A percentile compares a stretch with the other conserved stretches of the same genome.
Evolutionary conservation across 2,113 vertebrate species (phyloP).

Genomic region (Erythrocercus mccallii): DNA sequence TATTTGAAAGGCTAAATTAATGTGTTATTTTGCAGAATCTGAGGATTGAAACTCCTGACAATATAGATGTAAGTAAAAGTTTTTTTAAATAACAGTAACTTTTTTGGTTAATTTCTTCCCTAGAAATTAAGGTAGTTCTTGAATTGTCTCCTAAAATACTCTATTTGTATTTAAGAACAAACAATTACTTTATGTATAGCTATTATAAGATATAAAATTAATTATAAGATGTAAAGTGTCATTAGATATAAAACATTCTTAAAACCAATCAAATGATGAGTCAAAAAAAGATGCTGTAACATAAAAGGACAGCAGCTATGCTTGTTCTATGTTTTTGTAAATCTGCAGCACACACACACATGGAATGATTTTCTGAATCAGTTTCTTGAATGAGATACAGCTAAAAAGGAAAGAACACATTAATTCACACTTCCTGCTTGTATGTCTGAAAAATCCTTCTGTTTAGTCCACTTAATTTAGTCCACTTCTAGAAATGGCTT

Average conservation of each 20-base stretch:
- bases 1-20: background rate
- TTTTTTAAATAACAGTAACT: background rate
- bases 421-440: background rate
- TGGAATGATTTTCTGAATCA: background rate
- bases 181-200: background rate
- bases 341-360: background rate
- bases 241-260: background rate
- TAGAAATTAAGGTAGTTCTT: background rate
- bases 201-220: background rate
- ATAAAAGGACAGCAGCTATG: background rate
- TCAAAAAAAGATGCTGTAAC: background rate
- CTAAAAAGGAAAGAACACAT: background rate
- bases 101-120: background rate
- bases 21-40: constrained; percentile 49
- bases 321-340: background rate
- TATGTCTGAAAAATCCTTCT: background rate
- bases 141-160: background rate
- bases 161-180: background rate
- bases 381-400: background rate
- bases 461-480: background rate
- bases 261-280: background rate
- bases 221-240: background rate
- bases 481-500: background rate
- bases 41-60: constrained; percentile 64
- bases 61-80: constrained; percentile 64